These are phyloP conservation scores for Lagorchestes hirsutus DNA, from an alignment of 2,797 vertebrate species.

Conservation along the genomic window DNA sequence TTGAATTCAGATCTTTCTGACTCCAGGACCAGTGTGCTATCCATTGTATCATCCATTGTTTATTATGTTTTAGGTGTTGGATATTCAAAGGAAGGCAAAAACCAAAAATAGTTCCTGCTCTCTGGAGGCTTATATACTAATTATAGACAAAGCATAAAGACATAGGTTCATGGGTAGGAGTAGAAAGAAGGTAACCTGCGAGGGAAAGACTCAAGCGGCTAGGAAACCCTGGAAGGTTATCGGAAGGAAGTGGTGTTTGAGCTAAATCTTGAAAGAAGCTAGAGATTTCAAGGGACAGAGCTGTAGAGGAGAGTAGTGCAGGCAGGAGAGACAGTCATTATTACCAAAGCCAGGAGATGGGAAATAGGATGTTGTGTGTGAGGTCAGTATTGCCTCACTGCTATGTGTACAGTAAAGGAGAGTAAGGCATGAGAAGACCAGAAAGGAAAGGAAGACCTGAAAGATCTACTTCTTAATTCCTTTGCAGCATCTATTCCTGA, in stretches of 20 bases:
- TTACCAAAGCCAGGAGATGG: not conserved
- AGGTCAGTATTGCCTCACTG: not conserved
- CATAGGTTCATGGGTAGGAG: not conserved
- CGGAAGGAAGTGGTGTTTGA: not conserved
- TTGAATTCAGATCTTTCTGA: not conserved
- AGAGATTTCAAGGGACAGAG: not conserved
- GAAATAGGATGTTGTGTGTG: not conserved
- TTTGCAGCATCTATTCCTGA: not conserved
- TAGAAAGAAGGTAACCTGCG: not conserved
- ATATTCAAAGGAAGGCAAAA: not conserved
- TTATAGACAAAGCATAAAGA: not conserved
- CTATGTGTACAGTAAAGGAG: not conserved
- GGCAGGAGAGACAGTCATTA: not conserved
- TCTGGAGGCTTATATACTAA: not conserved
- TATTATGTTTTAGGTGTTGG: not conserved
- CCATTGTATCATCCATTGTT: not conserved
- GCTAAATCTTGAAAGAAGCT: not conserved
- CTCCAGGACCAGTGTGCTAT: not conserved
- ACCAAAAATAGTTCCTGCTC: not conserved
- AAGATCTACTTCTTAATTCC: not conserved
- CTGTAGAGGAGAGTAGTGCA: not conserved
- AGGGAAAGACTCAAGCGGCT: not conserved
- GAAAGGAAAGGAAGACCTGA: not conserved
- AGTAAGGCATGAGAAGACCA: not conserved
- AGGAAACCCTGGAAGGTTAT: not conserved